These are phyloP conservation scores for Enteromius mattozi DNA, from an alignment of 2,797 vertebrate species.

Conservation along the genomic window DNA sequence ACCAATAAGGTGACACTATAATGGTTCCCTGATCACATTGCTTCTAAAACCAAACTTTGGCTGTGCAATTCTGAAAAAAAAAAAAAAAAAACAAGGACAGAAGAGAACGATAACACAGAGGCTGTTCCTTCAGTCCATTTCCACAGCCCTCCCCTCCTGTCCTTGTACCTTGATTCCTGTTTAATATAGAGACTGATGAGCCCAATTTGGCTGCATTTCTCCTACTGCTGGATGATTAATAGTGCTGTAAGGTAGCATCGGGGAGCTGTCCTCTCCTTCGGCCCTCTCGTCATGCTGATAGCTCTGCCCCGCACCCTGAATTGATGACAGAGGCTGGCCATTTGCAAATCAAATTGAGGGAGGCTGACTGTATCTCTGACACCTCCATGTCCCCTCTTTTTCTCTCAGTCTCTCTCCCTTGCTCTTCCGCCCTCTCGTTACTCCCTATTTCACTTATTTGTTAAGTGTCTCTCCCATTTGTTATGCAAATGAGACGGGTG, in stretches of 20 bases:
- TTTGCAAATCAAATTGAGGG: constrained; percentile 95
- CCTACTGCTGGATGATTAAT: constrained; percentile 89
- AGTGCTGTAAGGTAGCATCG: constrained; percentile 84
- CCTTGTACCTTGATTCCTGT: constrained; percentile 76
- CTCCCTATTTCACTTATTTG: constrained; percentile 75
- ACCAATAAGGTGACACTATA: too few relatives aligned
- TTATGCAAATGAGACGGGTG: constrained; percentile 87
- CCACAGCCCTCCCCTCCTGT: constrained; percentile 46
- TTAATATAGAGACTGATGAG: constrained; percentile 90
- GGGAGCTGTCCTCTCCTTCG: constrained; percentile 75
- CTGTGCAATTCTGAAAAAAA: neutral
- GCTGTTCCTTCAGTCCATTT: constrained; percentile 39
- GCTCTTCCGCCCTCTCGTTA: constrained; percentile 65
- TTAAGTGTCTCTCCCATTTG: constrained; percentile 87
- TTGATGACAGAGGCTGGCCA: constrained; percentile 86
- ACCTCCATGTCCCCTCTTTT: constrained; percentile 58
- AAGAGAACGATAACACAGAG: constrained; percentile 38
- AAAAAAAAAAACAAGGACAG: neutral
- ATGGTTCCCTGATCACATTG: neutral
- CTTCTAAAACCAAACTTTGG: neutral
- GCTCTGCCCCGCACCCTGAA: constrained; percentile 78
- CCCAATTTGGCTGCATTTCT: constrained; percentile 87
- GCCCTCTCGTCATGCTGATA: constrained; percentile 45
- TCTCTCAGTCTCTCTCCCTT: constrained; percentile 52
- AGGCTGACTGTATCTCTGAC: constrained; percentile 71